Evolutionary conservation across 2,888 invertebrate species (phyloP), one percentile per base, ranked within the genome.

Genomic region (Omphaloscelis lunosa): DNA sequence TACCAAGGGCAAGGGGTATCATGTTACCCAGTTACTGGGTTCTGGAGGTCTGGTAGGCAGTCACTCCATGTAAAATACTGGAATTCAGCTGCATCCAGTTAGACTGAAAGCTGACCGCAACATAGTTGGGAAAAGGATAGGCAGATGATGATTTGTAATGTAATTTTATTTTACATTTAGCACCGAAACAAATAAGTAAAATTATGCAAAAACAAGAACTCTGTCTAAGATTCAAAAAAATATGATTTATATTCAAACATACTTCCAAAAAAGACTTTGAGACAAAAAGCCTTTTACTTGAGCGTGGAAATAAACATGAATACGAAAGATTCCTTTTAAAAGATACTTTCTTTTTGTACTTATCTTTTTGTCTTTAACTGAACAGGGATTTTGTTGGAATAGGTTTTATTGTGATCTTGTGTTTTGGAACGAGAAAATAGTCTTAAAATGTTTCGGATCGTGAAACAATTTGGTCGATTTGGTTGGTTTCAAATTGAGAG

Each of bases 161-260:
- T 41, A 6, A 41, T 41, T n/a, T 17, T 65, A 0, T n/a, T 39
- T 9, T 41, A 63, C 39, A 41, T 39, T 1, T 5, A 39, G 4
- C 23, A 15, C 12, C 23, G n/a, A 39, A 70, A 59, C 5, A 58
- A 15, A 61, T 63, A 71, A 29, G 39, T 11, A n/a, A 41, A 53
- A 39, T 45, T 5, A 39, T 7, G 15, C 34, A 34, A 65, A 71
- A 2, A 51, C 27, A 0, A 23, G 23, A 48, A 34, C 0, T 3
- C 9, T 15, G 29, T 17, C 4, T 29, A 29, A 74, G 15, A 48
- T 59, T 39, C 48, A 78, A 39, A 61, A 34, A 65, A n/a, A 67
- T 0, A 29, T 73, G 17, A 41, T 79, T 62, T n/a, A 23, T 62
- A 67, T 67, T 80, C 80, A 29, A 73, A 61, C 9, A 12, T 23